Base-by-base conservation (phyloP, 2,888 invertebrate genomes). In the Serrognathus titanus region DNA sequence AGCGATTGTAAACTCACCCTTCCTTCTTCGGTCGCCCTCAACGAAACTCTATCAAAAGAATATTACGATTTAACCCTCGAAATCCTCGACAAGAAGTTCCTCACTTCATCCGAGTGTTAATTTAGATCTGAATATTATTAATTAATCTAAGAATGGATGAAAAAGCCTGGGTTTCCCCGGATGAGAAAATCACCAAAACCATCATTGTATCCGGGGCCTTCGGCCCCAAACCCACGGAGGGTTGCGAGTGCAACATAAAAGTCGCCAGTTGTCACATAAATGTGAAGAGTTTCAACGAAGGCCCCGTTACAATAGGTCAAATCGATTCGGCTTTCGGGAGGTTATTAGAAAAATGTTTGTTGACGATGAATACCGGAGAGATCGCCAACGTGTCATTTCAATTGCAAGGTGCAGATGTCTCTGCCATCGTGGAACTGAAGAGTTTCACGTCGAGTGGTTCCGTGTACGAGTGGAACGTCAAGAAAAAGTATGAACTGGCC, bases 351-450 rank as follows among this genome's bases (percentile, higher is more conserved):
- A 64, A 78, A 47, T 71, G 80, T 48, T 67, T 82, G 53, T 73
- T 74, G 52, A 79, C 79, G 55, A 82, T 83, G 79, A 59, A 77
- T 31, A 64, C 70, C 3, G 76, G 78, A 12, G 83, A 83, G 73
- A 72, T 69, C 8, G 75, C 82, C 1, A 67, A 66, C n/a, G 79
- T 82, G 62, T 70, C 61, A 13, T 76, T 82, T 47, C 58, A 63
- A 47, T 70, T 77, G 0, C 74, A 74, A 56, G 48, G 62, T 10
- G 66, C 61, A 0, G 57, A 60, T 16, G 57, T 79, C 8, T 63
- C 61, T 1, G 78, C 81, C 52, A 69, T 70, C 10, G 57, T 81
- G 11, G 73, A 74, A 55, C 67, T 83, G 51, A 61, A 69, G 8
- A 63, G 70, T 40, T 76, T 81, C 49, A 64, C 71, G 3, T 72